A percentile compares a stretch with the other conserved stretches of the same genome.
These are phyloP conservation scores for Sarcoramphus papa DNA, from an alignment of 2,797 vertebrate genomes.

Conservation along the genomic window DNA sequence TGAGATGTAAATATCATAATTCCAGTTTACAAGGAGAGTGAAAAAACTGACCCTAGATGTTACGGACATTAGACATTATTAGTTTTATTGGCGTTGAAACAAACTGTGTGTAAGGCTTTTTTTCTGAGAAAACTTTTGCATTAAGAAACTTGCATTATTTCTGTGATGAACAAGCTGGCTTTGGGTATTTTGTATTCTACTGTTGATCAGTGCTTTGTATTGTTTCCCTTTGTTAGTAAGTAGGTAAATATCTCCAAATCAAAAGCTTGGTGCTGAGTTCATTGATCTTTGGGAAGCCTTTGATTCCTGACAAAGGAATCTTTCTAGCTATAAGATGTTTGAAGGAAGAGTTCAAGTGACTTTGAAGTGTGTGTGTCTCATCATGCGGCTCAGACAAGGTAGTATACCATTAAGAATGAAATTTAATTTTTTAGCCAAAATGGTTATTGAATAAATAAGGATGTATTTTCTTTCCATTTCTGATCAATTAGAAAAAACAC, in stretches of 20 bases:
- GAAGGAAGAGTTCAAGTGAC: neutral
- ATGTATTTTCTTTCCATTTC: neutral
- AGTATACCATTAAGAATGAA: neutral
- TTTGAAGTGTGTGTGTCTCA: neutral
- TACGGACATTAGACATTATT: neutral
- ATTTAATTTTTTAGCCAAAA: neutral
- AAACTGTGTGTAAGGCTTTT: neutral
- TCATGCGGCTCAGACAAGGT: neutral
- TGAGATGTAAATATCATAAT: neutral
- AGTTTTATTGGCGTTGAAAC: neutral
- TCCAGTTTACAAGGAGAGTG: neutral
- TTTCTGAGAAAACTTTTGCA: neutral
- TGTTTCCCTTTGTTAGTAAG: constrained; percentile 9
- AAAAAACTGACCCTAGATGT: neutral
- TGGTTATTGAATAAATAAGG: neutral
- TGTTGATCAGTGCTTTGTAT: neutral
- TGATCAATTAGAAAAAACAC: neutral
- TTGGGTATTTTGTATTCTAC: neutral
- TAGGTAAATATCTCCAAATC: constrained; percentile 28
- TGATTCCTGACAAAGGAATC: constrained; percentile 8
- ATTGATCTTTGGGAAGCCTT: constrained; percentile 34
- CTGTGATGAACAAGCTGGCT: neutral
- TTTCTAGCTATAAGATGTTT: neutral
- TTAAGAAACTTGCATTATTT: neutral
- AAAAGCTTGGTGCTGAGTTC: neutral